These are phyloP conservation scores for Sepiola atlantica DNA, from an alignment of 2,888 invertebrate genomes.

Conservation along the genomic window DNA sequence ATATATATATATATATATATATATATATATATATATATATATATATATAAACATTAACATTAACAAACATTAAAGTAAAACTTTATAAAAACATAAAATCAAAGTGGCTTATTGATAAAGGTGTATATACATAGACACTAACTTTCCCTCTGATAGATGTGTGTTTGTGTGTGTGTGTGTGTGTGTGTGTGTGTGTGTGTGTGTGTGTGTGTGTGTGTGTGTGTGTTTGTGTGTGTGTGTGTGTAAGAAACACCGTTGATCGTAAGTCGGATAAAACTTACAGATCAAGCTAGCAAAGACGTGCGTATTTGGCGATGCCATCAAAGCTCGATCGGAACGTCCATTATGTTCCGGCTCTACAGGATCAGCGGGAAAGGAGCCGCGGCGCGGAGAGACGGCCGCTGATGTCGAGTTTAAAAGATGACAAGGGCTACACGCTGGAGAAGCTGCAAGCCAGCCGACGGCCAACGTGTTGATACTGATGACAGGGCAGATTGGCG, in stretches of 20 bases:
- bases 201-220: no score
- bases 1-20: no score
- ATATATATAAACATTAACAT: no score
- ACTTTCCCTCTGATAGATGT: no score
- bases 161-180: no score
- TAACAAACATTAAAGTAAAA: no score
- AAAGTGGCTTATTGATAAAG: no score
- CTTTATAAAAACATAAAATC: no score
- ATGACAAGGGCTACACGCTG: background rate
- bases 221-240: no score
- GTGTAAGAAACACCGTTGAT: background rate
- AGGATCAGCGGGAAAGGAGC: background rate
- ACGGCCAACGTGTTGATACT: constrained; percentile 6
- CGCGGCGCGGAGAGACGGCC: background rate
- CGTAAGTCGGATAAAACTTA: background rate
- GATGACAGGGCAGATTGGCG: constrained; percentile 11
- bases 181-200: no score
- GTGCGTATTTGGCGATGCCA: background rate
- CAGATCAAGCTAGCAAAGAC: background rate
- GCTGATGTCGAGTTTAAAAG: background rate
- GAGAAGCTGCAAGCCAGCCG: background rate
- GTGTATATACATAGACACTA: no score
- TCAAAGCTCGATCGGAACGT: background rate
- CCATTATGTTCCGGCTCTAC: background rate
- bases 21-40: no score